These are phyloP conservation scores for Erebia palarica DNA, from an alignment of 2,888 invertebrate species.

Conservation along the genomic window DNA sequence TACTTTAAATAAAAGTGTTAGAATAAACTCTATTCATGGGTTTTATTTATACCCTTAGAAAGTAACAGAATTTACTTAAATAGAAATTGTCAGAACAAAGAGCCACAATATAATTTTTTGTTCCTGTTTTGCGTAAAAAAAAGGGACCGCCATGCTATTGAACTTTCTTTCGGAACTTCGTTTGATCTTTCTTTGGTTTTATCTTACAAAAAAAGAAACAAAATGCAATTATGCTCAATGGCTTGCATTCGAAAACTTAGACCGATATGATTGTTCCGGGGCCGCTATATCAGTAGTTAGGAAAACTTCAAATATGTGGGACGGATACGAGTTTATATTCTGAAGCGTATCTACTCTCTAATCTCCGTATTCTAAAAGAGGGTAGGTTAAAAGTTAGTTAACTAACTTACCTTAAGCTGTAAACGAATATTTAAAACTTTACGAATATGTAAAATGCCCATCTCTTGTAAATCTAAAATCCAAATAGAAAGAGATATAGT, in stretches of 20 bases:
- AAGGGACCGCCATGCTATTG: constrained; percentile 22
- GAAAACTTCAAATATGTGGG: too few relatives aligned
- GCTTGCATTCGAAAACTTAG: constrained; percentile 4
- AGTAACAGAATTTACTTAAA: constrained; percentile 12
- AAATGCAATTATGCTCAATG: neutral
- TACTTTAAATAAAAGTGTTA: neutral
- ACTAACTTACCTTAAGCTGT: too few relatives aligned
- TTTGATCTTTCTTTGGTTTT: constrained; percentile 30
- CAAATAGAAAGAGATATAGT: too few relatives aligned
- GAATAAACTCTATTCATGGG: neutral
- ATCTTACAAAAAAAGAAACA: constrained; percentile 2
- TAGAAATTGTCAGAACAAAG: constrained; percentile 12
- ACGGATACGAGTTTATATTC: too few relatives aligned
- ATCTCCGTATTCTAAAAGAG: too few relatives aligned
- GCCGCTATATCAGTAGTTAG: too few relatives aligned
- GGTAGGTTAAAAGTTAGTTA: too few relatives aligned
- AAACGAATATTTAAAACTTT: too few relatives aligned
- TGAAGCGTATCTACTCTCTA: too few relatives aligned
- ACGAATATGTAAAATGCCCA: too few relatives aligned
- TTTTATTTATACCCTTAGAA: constrained; percentile 4
- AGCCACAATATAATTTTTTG: neutral
- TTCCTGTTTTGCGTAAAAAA: constrained; percentile 29
- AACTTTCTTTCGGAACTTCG: constrained; percentile 38
- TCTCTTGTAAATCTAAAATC: too few relatives aligned
- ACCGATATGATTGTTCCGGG: neutral